These are phyloP conservation scores for Steinernema feltiae DNA, from an alignment of 1,140 invertebrate genomes.

Conservation along the genomic window DNA sequence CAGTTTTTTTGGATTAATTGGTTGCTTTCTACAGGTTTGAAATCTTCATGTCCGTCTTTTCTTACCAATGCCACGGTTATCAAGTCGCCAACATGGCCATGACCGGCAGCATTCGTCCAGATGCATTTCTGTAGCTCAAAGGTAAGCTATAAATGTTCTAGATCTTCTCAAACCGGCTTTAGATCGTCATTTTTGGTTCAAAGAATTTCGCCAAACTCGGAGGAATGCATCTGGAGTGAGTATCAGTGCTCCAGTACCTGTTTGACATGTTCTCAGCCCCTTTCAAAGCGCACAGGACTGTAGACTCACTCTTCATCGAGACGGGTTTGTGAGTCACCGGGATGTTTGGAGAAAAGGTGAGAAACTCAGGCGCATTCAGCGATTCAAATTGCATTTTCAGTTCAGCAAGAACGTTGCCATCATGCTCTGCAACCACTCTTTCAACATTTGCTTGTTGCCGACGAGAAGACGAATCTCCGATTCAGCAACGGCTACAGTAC, in stretches of 20 bases:
- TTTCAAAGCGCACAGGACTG: not conserved
- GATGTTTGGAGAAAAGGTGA: not conserved
- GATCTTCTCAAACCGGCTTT: no score
- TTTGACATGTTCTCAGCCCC: not conserved
- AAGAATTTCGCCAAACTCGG: no score
- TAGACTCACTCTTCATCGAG: conserved; percentile 1
- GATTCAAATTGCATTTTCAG: not conserved
- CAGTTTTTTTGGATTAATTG: no score
- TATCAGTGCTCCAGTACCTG: not conserved
- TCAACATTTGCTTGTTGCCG: not conserved
- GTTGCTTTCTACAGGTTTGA: no score
- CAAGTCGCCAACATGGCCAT: no score
- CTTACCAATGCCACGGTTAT: no score
- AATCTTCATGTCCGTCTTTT: no score
- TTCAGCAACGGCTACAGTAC: not conserved
- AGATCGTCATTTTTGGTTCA: no score
- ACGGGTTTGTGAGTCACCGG: not conserved
- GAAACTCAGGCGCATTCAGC: not conserved
- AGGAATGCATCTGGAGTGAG: not conserved
- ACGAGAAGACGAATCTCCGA: not conserved
- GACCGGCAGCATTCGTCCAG: no score
- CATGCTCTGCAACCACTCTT: not conserved
- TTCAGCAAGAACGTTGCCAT: not conserved
- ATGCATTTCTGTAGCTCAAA: no score
- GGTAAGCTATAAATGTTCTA: no score